phyloP scores from a whole-genome alignment of 2,113 vertebrate genomes.

The Scatophagus argus region DNA sequence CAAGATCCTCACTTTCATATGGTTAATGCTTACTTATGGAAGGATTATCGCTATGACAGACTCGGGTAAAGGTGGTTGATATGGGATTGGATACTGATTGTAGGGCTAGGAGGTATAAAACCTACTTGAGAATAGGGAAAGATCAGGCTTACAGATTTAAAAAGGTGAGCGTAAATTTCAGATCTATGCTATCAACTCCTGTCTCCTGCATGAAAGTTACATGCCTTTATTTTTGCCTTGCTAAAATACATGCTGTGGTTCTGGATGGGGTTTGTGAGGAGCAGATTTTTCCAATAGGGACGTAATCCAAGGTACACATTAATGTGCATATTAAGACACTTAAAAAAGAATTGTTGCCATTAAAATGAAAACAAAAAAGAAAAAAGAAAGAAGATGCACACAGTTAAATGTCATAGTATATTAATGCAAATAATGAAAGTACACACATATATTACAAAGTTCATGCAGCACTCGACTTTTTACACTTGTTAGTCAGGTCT shows the following conservation, averaged over 20 bases:
- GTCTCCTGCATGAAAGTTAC: not conserved
- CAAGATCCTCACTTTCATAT: not conserved
- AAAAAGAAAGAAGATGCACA: not conserved
- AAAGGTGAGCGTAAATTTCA: not conserved
- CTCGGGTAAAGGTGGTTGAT: no score
- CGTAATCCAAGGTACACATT: no score
- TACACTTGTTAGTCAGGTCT: conserved; percentile 39
- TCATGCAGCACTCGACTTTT: conserved; percentile 7
- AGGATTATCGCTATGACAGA: not conserved
- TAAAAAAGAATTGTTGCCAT: no score
- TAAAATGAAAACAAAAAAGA: no score
- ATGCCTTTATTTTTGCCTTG: not conserved
- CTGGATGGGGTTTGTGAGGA: not conserved
- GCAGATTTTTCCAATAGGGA: not conserved
- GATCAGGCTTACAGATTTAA: not conserved
- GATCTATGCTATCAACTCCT: not conserved
- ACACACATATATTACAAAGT: conserved; percentile 1
- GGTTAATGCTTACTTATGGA: not conserved
- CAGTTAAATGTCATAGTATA: not conserved
- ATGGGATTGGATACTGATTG: no score
- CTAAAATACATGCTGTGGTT: not conserved
- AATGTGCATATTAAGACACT: no score
- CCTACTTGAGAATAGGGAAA: no score
- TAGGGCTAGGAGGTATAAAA: no score
- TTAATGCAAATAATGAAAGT: not conserved